phyloP scores from a whole-genome alignment of 2,888 invertebrate genomes.

The Drosophila cyrtoloma region DNA sequence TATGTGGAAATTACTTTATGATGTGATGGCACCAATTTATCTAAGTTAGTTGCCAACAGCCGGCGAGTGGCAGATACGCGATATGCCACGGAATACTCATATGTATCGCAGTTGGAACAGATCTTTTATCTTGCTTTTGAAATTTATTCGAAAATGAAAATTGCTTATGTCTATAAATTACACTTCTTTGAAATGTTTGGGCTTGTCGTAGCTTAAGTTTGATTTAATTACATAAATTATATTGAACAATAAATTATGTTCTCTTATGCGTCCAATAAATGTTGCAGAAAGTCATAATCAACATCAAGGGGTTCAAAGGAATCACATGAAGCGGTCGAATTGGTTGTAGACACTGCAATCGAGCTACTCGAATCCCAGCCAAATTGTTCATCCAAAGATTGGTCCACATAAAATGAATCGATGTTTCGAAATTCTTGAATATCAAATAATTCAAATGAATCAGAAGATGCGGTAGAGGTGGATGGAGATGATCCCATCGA shows the following conservation, averaged over 20 bases:
- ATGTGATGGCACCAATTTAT: slow-evolving; percentile 85
- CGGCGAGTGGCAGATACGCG: slow-evolving; percentile 5
- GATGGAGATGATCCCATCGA: slow-evolving; percentile 30
- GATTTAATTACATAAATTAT: neutral
- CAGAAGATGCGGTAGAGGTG: slow-evolving; percentile 29
- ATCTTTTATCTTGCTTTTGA: neutral
- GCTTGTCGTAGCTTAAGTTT: neutral
- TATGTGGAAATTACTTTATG: slow-evolving; percentile 85
- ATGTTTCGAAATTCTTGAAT: neutral
- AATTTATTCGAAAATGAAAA: neutral
- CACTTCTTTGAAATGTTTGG: too few relatives aligned
- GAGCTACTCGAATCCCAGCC: slow-evolving; percentile 41
- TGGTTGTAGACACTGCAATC: slow-evolving; percentile 3
- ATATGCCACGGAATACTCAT: slow-evolving; percentile 2
- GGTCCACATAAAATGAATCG: slow-evolving; percentile 1
- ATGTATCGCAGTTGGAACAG: slow-evolving; percentile 16
- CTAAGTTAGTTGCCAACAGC: slow-evolving; percentile 62
- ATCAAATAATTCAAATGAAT: slow-evolving; percentile 38
- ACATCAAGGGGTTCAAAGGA: slow-evolving; percentile 41
- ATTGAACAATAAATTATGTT: neutral
- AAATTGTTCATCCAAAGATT: slow-evolving; percentile 11
- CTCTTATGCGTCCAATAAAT: slow-evolving; percentile 44
- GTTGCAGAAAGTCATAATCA: slow-evolving; percentile 59
- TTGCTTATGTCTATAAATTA: neutral
- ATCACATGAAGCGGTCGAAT: slow-evolving; percentile 20